These are phyloP conservation scores for Mallateleia sp. DNA, from an alignment of 2,888 invertebrate genomes.

Conservation along the genomic window DNA sequence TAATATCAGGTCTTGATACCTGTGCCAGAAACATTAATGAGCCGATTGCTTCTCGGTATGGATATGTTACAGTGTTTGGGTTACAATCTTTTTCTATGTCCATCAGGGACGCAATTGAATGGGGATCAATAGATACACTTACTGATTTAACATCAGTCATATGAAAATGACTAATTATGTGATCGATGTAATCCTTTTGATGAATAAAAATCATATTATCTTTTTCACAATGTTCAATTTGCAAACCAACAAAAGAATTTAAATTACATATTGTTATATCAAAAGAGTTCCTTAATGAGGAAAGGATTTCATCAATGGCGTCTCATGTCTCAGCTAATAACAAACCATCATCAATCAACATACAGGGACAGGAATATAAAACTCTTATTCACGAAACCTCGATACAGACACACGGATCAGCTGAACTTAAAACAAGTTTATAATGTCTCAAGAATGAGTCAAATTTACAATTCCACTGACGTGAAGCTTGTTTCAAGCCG, in stretches of 20 bases:
- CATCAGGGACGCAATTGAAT: slow-evolving; percentile 37
- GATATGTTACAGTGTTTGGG: slow-evolving; percentile 2
- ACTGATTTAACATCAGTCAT: slow-evolving; percentile 65
- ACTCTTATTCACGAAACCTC: slow-evolving; percentile 57
- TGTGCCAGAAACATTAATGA: slow-evolving; percentile 68
- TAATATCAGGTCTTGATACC: slow-evolving; percentile 60
- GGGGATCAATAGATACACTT: slow-evolving; percentile 62
- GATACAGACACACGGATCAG: slow-evolving; percentile 85
- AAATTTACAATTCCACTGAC: slow-evolving; percentile 86
- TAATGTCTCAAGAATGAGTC: slow-evolving; percentile 79
- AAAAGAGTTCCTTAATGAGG: slow-evolving; percentile 12
- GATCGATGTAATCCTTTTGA: slow-evolving; percentile 63
- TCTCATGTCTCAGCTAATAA: slow-evolving; percentile 27
- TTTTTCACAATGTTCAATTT: slow-evolving; percentile 33
- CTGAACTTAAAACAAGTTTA: slow-evolving; percentile 79
- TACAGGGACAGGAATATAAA: slow-evolving; percentile 81
- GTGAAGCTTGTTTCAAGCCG: slow-evolving; percentile 86
- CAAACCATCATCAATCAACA: slow-evolving; percentile 86
- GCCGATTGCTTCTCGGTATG: slow-evolving; percentile 64
- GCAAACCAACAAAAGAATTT: slow-evolving; percentile 43
- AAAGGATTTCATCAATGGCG: slow-evolving; percentile 22
- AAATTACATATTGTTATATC: slow-evolving; percentile 18
- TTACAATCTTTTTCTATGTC: no score
- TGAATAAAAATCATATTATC: slow-evolving; percentile 56
- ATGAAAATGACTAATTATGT: slow-evolving; percentile 54